Conservation (phyloP, 2,888 invertebrate species). For the Tetragonula carbonaria region DNA sequence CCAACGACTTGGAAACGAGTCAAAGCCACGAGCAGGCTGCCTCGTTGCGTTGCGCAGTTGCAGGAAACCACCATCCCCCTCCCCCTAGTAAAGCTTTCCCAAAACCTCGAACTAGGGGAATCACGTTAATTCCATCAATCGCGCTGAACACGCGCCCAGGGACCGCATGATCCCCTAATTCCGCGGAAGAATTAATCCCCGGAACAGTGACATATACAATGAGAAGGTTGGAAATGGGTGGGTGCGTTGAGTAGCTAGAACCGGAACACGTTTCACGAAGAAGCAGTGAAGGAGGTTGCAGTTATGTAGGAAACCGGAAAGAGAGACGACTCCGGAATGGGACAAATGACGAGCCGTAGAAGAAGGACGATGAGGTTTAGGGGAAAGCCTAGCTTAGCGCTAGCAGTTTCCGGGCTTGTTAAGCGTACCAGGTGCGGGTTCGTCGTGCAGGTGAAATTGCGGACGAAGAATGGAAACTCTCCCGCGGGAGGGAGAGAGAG, state of each 20-base stretch:
- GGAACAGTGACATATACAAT: slow-evolving; percentile 2
- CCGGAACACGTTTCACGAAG: background rate
- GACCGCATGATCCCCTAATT: slow-evolving; percentile 34
- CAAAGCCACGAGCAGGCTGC: background rate
- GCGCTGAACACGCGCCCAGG: slow-evolving; percentile 3
- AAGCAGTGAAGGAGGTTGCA: background rate
- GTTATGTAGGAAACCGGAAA: slow-evolving; percentile 9
- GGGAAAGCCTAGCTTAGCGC: slow-evolving; percentile 42
- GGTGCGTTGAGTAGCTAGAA: slow-evolving; percentile 2
- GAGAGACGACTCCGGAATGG: slow-evolving; percentile 13
- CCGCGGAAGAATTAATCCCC: slow-evolving; percentile 36
- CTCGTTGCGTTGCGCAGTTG: background rate
- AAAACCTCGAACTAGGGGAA: slow-evolving; percentile 9
- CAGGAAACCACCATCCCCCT: background rate
- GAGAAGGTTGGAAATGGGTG: too few relatives aligned
- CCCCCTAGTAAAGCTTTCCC: background rate
- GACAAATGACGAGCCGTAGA: slow-evolving; percentile 16
- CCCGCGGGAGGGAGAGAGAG: too few relatives aligned
- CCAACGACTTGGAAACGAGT: slow-evolving; percentile 14
- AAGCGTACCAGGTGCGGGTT: slow-evolving; percentile 54
- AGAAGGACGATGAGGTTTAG: slow-evolving; percentile 24
- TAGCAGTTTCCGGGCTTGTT: slow-evolving; percentile 51
- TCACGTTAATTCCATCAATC: slow-evolving; percentile 46
- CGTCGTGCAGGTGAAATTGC: slow-evolving; percentile 47
- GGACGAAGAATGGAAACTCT: background rate